Base-by-base conservation (phyloP, 2,113 vertebrate genomes). In the Chlorodrepanis virens region DNA sequence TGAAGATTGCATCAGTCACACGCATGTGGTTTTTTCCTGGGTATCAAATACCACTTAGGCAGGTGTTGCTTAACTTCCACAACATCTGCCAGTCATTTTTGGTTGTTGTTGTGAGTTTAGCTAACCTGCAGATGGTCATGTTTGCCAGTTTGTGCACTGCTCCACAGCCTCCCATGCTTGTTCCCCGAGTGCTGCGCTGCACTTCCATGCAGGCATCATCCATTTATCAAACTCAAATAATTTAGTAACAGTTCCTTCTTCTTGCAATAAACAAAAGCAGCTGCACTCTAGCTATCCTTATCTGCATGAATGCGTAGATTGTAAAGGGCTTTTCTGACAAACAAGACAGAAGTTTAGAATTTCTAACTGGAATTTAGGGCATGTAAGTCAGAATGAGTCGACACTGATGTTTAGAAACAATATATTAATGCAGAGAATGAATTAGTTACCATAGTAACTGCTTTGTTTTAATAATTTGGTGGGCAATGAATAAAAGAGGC, bases 391-490 rank as follows among this genome's bases (percentile, higher is more conserved):
- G 87, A 91, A 84, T 2, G 83, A 90, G 81, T 67, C 35, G 53
- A 70, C 22, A 19, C 37, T 86, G 88, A 93, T 95, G 95, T 96
- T 97, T 97, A 89, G 95, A 90, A 92, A 95, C 87, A 96, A 96
- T 96, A 81, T 96, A 96, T 95, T 97, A 95, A 96, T 94, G 86
- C 71, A 95, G 94, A 92, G 93, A 90, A 90, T 96, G 90, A 96
- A 97, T 97, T 96, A 93, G 97, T 96, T 97, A 78, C 96, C 93
- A 96, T 96, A 95, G 97, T 82, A 97, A 97, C 97, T 81, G 82
- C 90, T 97, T 97, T 97, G 96, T 97, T 98, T 96, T 96, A 96
- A 94, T 97, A 95, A 97, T 97, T 96, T 96, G 93, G 87, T 92
- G 86, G 90, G 70, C 89, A 77, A 19, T 88, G 93, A 96, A 94